Evolutionary conservation across 1,140 invertebrate genomes (phyloP).

Genomic region (Megalonaias nervosa): DNA sequence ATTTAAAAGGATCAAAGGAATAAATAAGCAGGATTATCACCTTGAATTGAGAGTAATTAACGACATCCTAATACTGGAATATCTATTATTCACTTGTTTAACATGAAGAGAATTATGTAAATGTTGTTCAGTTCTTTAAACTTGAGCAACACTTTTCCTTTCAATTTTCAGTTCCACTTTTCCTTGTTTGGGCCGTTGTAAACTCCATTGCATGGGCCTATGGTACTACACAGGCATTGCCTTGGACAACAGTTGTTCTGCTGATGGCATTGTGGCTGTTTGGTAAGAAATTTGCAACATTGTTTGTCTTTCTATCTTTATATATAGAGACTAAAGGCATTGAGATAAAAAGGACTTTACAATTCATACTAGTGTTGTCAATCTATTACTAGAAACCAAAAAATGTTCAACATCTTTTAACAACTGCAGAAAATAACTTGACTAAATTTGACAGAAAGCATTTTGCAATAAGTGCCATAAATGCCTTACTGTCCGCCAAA

Average conservation of each 20-base stretch:
- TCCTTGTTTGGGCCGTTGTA: constrained; percentile 74
- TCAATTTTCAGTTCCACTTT: constrained; percentile 72
- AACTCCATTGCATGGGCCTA: constrained; percentile 75
- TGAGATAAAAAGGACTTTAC: too few relatives aligned
- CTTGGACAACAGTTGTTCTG: constrained; percentile 73
- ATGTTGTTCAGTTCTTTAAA: neutral
- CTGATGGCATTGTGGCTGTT: constrained; percentile 74
- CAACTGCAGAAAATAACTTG: too few relatives aligned
- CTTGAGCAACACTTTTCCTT: neutral
- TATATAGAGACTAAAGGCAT: too few relatives aligned
- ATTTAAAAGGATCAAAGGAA: too few relatives aligned
- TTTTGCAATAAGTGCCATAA: too few relatives aligned
- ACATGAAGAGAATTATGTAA: neutral
- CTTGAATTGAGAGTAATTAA: neutral
- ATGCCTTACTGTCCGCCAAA: too few relatives aligned
- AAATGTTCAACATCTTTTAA: too few relatives aligned
- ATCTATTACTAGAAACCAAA: too few relatives aligned
- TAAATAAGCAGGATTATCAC: too few relatives aligned
- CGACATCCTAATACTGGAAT: neutral
- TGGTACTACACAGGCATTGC: constrained; percentile 75
- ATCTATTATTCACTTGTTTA: neutral
- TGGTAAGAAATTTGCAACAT: constrained; percentile 58
- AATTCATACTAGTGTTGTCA: too few relatives aligned
- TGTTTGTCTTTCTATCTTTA: too few relatives aligned
- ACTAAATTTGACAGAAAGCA: too few relatives aligned